A percentile compares a stretch with the other conserved stretches of the same genome.
Conservation (phyloP, 2,113 vertebrate species). For the Isurus oxyrinchus region DNA sequence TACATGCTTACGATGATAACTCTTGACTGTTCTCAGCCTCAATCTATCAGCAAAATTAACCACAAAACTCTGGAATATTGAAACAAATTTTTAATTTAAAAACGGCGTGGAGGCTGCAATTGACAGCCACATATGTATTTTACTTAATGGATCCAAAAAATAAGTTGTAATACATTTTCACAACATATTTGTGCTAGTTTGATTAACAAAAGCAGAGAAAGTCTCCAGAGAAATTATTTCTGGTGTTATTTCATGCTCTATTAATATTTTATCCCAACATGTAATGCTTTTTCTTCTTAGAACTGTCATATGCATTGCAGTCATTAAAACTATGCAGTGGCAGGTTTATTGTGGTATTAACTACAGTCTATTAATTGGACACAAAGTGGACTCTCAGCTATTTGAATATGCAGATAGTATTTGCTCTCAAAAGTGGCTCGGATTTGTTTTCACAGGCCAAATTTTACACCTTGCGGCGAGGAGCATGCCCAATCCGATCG, state of each 20-base stretch:
- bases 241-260: neutral
- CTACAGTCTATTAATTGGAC: neutral
- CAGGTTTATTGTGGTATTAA: neutral
- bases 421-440: neutral
- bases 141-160: neutral
- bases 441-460: neutral
- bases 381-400: neutral
- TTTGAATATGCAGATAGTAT: neutral
- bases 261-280: neutral
- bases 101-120: neutral
- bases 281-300: neutral
- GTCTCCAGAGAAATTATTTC: neutral
- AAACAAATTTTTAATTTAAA: slow-evolving; percentile 23
- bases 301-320: neutral
- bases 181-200: neutral
- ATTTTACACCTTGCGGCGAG: no score
- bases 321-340: neutral
- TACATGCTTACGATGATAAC: neutral
- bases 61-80: neutral
- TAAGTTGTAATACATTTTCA: neutral
- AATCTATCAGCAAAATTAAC: slow-evolving; percentile 5
- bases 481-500: no score
- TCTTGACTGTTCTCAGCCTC: slow-evolving; percentile 11
- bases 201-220: neutral
- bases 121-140: neutral